A percentile compares a stretch with the other conserved stretches of the same genome.
phyloP scores from a whole-genome alignment of 2,113 vertebrate species.

The Mohoua ochrocephala region DNA sequence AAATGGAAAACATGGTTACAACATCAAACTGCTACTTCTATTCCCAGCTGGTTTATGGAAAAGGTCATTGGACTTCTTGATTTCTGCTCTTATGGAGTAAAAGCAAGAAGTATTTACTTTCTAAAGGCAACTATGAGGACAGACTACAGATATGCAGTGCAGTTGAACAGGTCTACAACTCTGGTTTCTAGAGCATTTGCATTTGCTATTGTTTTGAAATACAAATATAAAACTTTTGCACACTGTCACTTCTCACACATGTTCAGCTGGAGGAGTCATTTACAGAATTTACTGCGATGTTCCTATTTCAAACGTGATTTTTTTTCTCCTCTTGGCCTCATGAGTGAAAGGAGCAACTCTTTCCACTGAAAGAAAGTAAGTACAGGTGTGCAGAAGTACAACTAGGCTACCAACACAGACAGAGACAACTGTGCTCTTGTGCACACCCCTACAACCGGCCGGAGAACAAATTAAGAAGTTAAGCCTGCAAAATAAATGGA shows the following conservation, averaged over 20 bases:
- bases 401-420: constrained; percentile 59
- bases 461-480: constrained; percentile 53
- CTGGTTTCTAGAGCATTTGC: constrained; percentile 56
- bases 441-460: constrained; percentile 60
- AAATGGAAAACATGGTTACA: constrained; percentile 64
- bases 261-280: constrained; percentile 38
- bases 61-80: constrained; percentile 27
- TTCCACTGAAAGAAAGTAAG: constrained; percentile 64
- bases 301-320: constrained; percentile 4
- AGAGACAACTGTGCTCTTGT: constrained; percentile 60
- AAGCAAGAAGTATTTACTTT: constrained; percentile 53
- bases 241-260: constrained; percentile 62
- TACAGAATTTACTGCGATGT: constrained; percentile 21
- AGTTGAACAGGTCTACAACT: constrained; percentile 64
- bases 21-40: constrained; percentile 69
- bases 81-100: constrained; percentile 41
- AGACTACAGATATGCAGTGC: constrained; percentile 58
- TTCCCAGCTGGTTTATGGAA: constrained; percentile 53
- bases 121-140: constrained; percentile 60
- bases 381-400: constrained; percentile 65
- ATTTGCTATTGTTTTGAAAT: constrained; percentile 18
- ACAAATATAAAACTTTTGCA: constrained; percentile 62
- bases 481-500: constrained; percentile 60
- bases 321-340: constrained; percentile 37
- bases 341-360: constrained; percentile 57